Conservation (phyloP, 2,113 vertebrate species). For the Hydropotes inermis region DNA sequence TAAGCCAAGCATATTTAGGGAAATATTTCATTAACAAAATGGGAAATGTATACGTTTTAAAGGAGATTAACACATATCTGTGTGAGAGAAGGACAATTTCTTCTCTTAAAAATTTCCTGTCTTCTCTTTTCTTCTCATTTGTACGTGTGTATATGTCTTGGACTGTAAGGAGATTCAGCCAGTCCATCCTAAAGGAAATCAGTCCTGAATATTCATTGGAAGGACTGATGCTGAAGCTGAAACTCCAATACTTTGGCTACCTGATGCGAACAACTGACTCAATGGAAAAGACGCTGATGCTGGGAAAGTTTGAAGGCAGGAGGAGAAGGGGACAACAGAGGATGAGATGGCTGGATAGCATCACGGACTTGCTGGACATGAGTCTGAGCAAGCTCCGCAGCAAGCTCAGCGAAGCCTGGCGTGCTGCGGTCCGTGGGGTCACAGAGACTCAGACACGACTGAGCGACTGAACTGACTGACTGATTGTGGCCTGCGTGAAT, state of each 20-base stretch:
- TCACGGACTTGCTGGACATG: background rate
- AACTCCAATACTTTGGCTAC: background rate
- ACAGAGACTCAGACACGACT: fast-evolving
- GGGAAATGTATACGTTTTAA: background rate
- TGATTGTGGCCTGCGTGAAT: background rate
- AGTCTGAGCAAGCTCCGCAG: background rate
- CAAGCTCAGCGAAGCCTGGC: no score
- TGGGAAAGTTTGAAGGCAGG: background rate
- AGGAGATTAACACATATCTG: background rate
- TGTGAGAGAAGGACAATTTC: background rate
- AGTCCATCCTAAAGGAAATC: background rate
- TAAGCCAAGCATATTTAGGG: background rate
- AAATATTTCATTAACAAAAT: background rate
- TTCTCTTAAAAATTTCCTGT: background rate
- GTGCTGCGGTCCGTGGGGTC: background rate
- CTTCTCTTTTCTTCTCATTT: background rate
- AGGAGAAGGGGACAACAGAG: background rate
- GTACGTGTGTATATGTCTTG: background rate
- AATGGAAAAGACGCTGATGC: background rate
- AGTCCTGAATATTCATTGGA: background rate
- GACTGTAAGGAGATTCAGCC: background rate
- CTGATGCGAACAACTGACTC: background rate
- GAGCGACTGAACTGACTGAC: background rate
- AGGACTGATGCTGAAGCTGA: background rate
- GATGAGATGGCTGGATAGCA: background rate